Evolutionary conservation across 2,888 invertebrate genomes (phyloP).

Genomic region (Drosophila bunnanda): DNA sequence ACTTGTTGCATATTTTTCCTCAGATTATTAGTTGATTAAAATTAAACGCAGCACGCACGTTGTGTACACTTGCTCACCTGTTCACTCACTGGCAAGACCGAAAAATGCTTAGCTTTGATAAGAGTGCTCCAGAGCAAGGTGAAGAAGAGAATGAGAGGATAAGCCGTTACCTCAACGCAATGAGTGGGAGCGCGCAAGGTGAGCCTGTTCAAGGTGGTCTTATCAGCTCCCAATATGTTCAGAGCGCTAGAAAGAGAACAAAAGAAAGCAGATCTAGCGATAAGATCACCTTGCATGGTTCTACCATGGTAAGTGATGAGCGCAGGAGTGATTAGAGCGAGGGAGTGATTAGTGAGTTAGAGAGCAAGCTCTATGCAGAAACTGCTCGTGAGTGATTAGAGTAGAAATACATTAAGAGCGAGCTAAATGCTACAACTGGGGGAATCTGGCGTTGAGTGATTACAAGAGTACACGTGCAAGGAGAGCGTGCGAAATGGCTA

Average conservation of each 20-base stretch:
- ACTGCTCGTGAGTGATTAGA: neutral
- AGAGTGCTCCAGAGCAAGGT: neutral
- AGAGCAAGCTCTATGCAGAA: neutral
- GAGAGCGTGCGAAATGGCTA: neutral
- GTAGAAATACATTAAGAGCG: too few species aligned
- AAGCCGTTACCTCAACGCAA: neutral
- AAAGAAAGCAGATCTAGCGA: neutral
- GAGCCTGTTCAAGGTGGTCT: neutral
- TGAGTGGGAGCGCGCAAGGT: neutral
- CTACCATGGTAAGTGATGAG: neutral
- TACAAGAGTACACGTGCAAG: too few species aligned
- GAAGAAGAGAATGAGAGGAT: neutral
- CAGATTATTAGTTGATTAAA: neutral
- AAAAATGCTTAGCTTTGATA: neutral
- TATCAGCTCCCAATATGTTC: neutral
- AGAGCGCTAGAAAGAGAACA: neutral
- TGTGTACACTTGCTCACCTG: neutral
- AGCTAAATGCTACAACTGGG: too few species aligned
- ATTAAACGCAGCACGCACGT: neutral
- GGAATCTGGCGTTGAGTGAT: too few species aligned
- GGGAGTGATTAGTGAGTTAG: neutral
- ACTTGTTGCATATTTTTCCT: constrained; percentile 8
- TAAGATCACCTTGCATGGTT: neutral
- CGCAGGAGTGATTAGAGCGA: neutral
- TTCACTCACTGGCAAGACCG: neutral